Conservation (phyloP, 2,888 invertebrate species). For the Notocelia uddmanniana region DNA sequence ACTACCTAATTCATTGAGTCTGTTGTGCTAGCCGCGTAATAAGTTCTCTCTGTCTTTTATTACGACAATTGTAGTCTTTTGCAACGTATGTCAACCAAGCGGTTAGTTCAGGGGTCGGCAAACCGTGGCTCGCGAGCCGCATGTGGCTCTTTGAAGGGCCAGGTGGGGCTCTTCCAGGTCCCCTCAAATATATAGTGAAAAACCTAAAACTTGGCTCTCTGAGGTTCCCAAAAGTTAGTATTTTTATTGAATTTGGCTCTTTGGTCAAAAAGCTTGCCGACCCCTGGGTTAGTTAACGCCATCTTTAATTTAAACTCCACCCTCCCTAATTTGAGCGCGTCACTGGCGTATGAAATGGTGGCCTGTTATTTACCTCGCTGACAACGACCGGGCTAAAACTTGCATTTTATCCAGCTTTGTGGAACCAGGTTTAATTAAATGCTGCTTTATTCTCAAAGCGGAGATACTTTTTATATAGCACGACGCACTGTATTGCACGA, state of each 20-base stretch:
- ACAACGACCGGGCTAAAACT: slow-evolving; percentile 12
- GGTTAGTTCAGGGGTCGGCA: too few species aligned
- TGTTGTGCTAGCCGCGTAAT: too few species aligned
- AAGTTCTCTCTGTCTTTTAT: neutral
- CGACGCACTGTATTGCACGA: too few species aligned
- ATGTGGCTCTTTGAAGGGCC: too few species aligned
- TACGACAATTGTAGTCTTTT: neutral
- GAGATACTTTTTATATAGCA: neutral
- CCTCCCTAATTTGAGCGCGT: slow-evolving; percentile 48
- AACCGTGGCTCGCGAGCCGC: too few species aligned
- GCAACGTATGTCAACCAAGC: neutral
- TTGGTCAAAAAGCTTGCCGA: too few species aligned
- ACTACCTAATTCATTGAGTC: too few species aligned
- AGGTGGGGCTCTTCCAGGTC: too few species aligned
- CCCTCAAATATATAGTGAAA: too few species aligned
- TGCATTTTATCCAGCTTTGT: slow-evolving; percentile 14
- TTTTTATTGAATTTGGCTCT: too few species aligned
- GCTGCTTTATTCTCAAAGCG: neutral
- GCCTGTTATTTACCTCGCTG: slow-evolving; percentile 42
- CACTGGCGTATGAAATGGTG: slow-evolving; percentile 58
- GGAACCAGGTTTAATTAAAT: slow-evolving; percentile 5
- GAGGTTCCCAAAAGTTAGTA: too few species aligned
- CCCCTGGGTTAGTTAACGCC: slow-evolving; percentile 45
- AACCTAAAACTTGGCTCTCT: too few species aligned
- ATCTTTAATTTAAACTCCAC: slow-evolving; percentile 27